Evolutionary conservation across 2,888 invertebrate species (phyloP).

Genomic region (Polymixis lichenea): DNA sequence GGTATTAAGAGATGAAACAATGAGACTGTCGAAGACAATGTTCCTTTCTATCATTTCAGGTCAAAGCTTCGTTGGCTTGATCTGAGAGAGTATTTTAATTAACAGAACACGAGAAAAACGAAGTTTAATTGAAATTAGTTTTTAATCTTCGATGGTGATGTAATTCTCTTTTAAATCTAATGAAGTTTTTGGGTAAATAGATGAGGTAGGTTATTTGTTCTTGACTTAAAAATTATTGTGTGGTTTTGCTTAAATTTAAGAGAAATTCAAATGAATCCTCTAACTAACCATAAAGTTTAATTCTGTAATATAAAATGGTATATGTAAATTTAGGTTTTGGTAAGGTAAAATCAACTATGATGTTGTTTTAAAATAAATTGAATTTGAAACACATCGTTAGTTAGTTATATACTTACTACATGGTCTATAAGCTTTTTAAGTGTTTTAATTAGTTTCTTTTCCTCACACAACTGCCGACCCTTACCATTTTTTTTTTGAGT

Average conservation of each 20-base stretch:
- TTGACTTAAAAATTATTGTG: not conserved
- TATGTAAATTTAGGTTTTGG: not conserved
- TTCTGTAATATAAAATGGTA: not conserved
- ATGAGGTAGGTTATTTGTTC: slow-evolving; percentile 1
- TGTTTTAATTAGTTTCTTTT: slow-evolving; percentile 31
- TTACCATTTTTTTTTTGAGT: too few relatives aligned
- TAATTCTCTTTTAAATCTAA: slow-evolving; percentile 20
- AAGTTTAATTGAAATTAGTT: slow-evolving; percentile 58
- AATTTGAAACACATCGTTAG: not conserved
- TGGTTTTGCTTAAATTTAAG: not conserved
- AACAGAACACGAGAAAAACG: slow-evolving; percentile 57
- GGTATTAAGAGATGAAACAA: slow-evolving; percentile 58
- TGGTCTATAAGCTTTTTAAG: not conserved
- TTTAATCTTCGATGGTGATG: slow-evolving; percentile 31
- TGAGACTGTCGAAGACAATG: slow-evolving; percentile 63
- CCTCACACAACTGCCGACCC: not conserved
- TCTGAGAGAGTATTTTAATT: slow-evolving; percentile 65
- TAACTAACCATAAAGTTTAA: too few relatives aligned
- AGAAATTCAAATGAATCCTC: not conserved
- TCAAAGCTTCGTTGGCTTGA: slow-evolving; percentile 60
- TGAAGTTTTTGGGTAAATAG: slow-evolving; percentile 1
- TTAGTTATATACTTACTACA: not conserved
- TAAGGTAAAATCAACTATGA: not conserved
- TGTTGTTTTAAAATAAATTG: not conserved
- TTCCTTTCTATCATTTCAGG: slow-evolving; percentile 61